phyloP scores from a whole-genome alignment of 2,113 vertebrate species.

The Ictidomys tridecemlineatus region DNA sequence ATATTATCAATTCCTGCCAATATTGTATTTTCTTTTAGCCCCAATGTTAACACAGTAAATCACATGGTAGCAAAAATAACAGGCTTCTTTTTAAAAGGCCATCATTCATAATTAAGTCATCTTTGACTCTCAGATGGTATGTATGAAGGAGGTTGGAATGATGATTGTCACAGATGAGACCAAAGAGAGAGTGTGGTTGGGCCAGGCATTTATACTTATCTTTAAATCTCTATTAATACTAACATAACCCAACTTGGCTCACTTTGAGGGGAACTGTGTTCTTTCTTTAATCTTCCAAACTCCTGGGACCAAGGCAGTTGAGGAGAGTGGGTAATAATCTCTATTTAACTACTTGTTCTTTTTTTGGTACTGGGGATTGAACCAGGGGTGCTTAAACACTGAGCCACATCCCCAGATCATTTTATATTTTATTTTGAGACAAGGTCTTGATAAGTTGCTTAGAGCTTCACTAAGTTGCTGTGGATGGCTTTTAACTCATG shows the following conservation, averaged over 20 bases:
- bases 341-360: neutral
- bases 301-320: neutral
- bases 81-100: neutral
- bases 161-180: neutral
- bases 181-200: neutral
- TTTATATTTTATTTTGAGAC: too few relatives aligned
- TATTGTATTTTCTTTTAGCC: slow-evolving; percentile 16
- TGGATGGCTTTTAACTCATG: too few relatives aligned
- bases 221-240: neutral
- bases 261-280: neutral
- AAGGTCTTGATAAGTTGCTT: too few relatives aligned
- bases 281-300: neutral
- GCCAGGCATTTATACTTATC: neutral
- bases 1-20: neutral
- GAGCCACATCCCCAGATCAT: too few relatives aligned
- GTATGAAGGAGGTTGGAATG: neutral
- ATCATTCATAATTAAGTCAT: neutral
- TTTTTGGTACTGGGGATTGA: too few relatives aligned
- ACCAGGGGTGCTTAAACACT: too few relatives aligned
- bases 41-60: neutral
- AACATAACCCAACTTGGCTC: neutral
- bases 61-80: neutral
- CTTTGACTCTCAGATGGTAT: neutral
- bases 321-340: neutral
- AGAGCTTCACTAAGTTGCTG: too few relatives aligned